phyloP scores from a whole-genome alignment of 2,113 vertebrate species.

The Toxotes chatareus region DNA sequence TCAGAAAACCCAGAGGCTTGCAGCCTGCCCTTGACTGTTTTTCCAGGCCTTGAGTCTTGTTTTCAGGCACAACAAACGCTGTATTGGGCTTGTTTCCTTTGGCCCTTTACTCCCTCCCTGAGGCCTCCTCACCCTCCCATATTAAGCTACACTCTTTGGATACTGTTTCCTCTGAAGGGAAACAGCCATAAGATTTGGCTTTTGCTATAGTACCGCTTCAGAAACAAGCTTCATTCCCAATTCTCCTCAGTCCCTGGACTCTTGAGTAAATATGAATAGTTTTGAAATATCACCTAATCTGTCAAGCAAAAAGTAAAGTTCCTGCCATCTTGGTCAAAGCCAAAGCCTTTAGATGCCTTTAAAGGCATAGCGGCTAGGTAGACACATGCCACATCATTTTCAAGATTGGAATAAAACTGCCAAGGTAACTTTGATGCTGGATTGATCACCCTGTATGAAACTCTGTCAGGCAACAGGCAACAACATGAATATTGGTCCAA shows the following conservation, averaged over 20 bases:
- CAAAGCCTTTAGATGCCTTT: slow-evolving; percentile 24
- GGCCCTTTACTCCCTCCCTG: slow-evolving; percentile 71
- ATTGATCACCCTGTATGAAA: slow-evolving; percentile 44
- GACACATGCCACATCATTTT: slow-evolving; percentile 24
- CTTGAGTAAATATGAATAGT: slow-evolving; percentile 69
- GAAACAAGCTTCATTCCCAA: slow-evolving; percentile 66
- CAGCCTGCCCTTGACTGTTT: slow-evolving; percentile 77
- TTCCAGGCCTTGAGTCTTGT: slow-evolving; percentile 81
- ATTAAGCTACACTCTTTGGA: slow-evolving; percentile 77
- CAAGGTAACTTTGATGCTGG: slow-evolving; percentile 39
- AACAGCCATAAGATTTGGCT: slow-evolving; percentile 65
- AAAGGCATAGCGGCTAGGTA: slow-evolving; percentile 12
- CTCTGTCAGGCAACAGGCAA: slow-evolving; percentile 35
- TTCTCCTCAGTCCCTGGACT: slow-evolving; percentile 55
- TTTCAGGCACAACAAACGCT: slow-evolving; percentile 85
- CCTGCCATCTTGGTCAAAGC: slow-evolving; percentile 43
- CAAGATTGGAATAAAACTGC: slow-evolving; percentile 34
- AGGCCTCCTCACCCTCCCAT: slow-evolving; percentile 73
- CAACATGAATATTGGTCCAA: slow-evolving; percentile 33
- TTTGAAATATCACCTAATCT: slow-evolving; percentile 71
- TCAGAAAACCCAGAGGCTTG: slow-evolving; percentile 74
- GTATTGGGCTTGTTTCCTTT: slow-evolving; percentile 83
- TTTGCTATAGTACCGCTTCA: slow-evolving; percentile 41
- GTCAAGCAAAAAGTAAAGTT: slow-evolving; percentile 52
- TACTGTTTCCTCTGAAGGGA: slow-evolving; percentile 71